Conservation (phyloP, 1,140 invertebrate species). For the Drosophila leontia region DNA sequence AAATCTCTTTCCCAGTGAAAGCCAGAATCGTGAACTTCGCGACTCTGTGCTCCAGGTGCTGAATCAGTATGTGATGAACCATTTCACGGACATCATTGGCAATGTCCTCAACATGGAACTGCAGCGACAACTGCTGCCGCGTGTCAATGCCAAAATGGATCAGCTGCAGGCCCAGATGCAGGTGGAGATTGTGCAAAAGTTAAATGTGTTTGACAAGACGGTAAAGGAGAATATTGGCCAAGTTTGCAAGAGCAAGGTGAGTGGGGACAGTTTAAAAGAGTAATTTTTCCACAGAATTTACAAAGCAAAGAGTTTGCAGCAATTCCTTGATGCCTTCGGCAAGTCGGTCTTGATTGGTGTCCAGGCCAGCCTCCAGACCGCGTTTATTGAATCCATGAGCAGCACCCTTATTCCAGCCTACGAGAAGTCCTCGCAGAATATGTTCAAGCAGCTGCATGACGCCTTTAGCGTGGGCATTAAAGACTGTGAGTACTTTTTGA, state of each 20-base stretch:
- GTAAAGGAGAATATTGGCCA: conserved; percentile 92
- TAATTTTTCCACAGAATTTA: not conserved
- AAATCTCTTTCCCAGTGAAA: conserved; percentile 50
- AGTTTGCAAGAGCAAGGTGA: conserved; percentile 90
- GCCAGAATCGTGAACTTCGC: conserved; percentile 85
- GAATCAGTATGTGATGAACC: conserved; percentile 84
- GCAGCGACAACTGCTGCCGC: conserved; percentile 86
- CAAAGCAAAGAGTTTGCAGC: conserved; percentile 81
- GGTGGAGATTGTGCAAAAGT: conserved; percentile 89
- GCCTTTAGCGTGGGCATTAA: conserved; percentile 93
- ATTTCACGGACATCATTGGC: conserved; percentile 85
- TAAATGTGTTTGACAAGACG: conserved; percentile 89
- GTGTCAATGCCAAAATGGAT: conserved; percentile 87
- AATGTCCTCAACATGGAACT: conserved; percentile 85
- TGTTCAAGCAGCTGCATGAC: conserved; percentile 95
- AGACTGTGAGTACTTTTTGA: conserved; percentile 91
- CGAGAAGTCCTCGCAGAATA: conserved; percentile 92
- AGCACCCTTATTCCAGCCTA: conserved; percentile 92
- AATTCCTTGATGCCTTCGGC: conserved; percentile 90
- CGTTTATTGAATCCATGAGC: conserved; percentile 89
- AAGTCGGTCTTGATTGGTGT: conserved; percentile 88
- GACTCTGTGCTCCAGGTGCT: conserved; percentile 84
- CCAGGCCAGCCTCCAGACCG: conserved; percentile 73
- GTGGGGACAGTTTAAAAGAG: too few species aligned
- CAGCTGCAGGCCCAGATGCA: conserved; percentile 89